Conservation (phyloP, 2,797 vertebrate species). For the Oryzias dopingdopingensis region DNA sequence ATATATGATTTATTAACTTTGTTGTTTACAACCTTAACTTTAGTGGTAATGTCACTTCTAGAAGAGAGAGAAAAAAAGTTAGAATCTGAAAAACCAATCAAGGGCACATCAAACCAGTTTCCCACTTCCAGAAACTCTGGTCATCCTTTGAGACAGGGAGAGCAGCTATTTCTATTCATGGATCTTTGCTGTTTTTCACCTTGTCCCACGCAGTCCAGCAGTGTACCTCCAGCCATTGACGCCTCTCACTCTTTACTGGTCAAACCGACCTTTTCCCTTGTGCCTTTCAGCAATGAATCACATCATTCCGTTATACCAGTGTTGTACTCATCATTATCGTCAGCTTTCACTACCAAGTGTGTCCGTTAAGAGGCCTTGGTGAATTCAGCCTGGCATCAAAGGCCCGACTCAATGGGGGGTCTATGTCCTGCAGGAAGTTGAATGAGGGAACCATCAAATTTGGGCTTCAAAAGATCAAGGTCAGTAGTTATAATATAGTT, state of each 20-base stretch:
- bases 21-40: neutral
- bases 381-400: slow-evolving; percentile 40
- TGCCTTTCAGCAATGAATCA: slow-evolving; percentile 26
- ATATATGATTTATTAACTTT: no score
- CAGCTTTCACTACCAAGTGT: slow-evolving; percentile 30
- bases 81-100: slow-evolving; percentile 45
- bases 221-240: neutral
- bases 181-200: slow-evolving; percentile 15
- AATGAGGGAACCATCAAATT: slow-evolving; percentile 42
- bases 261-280: slow-evolving; percentile 14
- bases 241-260: slow-evolving; percentile 7
- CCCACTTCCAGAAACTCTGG: slow-evolving; percentile 6
- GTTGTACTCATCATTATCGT: slow-evolving; percentile 36
- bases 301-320: slow-evolving; percentile 21
- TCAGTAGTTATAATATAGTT: slow-evolving; percentile 54
- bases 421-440: slow-evolving; percentile 48
- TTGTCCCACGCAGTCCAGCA: slow-evolving; percentile 4
- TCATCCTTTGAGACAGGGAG: slow-evolving; percentile 16
- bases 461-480: slow-evolving; percentile 51
- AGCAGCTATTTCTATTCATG: slow-evolving; percentile 23
- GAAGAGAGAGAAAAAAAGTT: slow-evolving; percentile 9
- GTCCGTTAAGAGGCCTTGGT: slow-evolving; percentile 40
- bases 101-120: slow-evolving; percentile 23
- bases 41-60: slow-evolving; percentile 20
- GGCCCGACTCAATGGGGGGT: slow-evolving; percentile 22